Evolutionary conservation across 2,888 invertebrate species (phyloP).

Genomic region (Silvanus unidentatus): DNA sequence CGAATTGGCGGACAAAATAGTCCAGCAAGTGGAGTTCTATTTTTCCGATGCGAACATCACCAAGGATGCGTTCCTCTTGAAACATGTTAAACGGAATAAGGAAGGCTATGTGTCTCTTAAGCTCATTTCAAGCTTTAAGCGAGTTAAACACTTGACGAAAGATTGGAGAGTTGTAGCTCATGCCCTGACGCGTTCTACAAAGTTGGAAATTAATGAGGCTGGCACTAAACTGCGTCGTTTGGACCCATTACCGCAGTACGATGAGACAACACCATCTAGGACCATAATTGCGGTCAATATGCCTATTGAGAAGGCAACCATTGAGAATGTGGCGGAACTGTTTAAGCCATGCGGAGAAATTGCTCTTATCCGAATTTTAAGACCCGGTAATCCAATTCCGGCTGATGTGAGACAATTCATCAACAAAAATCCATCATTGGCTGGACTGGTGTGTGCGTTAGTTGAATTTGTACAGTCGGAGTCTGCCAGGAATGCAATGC

Average conservation of each 20-base stretch:
- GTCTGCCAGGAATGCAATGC: slow-evolving; percentile 73
- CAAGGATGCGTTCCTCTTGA: slow-evolving; percentile 90
- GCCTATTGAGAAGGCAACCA: slow-evolving; percentile 77
- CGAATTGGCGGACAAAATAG: slow-evolving; percentile 71
- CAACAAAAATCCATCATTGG: slow-evolving; percentile 83
- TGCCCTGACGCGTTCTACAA: slow-evolving; percentile 70
- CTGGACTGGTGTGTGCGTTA: slow-evolving; percentile 79
- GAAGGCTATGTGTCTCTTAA: slow-evolving; percentile 94
- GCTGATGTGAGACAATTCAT: slow-evolving; percentile 87
- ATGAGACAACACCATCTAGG: slow-evolving; percentile 87
- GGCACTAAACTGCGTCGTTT: slow-evolving; percentile 84
- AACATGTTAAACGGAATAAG: slow-evolving; percentile 91
- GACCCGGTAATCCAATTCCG: slow-evolving; percentile 85
- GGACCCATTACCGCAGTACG: slow-evolving; percentile 80
- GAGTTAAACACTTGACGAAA: slow-evolving; percentile 88
- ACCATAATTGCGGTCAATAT: slow-evolving; percentile 84
- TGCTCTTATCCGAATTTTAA: slow-evolving; percentile 76
- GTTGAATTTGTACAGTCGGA: slow-evolving; percentile 88
- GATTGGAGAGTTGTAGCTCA: slow-evolving; percentile 91
- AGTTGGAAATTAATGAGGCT: slow-evolving; percentile 82
- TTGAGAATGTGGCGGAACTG: slow-evolving; percentile 86
- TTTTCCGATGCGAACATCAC: slow-evolving; percentile 93
- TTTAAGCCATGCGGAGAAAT: slow-evolving; percentile 88
- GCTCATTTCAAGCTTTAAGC: slow-evolving; percentile 89
- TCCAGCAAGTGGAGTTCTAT: slow-evolving; percentile 88